phyloP scores from a whole-genome alignment of 2,888 invertebrate species.

The Cordilura impudica region DNA sequence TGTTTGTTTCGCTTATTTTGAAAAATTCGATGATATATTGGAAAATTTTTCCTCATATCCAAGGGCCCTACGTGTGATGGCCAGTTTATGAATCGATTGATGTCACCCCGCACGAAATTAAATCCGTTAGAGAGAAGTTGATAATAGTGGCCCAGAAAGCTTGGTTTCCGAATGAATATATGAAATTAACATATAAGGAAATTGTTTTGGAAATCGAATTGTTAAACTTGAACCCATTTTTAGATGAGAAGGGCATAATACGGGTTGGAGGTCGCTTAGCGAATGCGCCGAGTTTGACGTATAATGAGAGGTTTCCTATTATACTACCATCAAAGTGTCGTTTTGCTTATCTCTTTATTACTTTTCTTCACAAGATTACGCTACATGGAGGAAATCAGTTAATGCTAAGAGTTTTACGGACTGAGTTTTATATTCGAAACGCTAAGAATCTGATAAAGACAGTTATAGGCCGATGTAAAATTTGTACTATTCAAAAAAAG shows the following conservation, averaged over 20 bases:
- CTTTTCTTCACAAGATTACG: too few relatives aligned
- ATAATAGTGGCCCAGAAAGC: neutral
- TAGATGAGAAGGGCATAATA: neutral
- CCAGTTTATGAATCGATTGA: neutral
- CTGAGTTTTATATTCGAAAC: constrained; percentile 12
- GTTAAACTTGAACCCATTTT: constrained; percentile 7
- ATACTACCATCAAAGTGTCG: too few relatives aligned
- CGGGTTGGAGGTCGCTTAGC: constrained; percentile 2
- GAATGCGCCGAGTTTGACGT: neutral
- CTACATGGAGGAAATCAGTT: too few relatives aligned
- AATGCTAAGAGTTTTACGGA: neutral
- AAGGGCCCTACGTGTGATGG: neutral
- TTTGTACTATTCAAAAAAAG: neutral
- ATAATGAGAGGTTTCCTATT: constrained; percentile 4
- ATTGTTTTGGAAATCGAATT: neutral
- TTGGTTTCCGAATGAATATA: neutral
- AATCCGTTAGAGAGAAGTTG: neutral
- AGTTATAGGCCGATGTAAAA: neutral
- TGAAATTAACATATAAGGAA: neutral
- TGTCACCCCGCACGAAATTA: neutral
- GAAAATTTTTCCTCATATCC: neutral
- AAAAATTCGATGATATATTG: neutral
- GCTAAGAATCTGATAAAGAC: constrained; percentile 10
- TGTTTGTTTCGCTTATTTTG: neutral
- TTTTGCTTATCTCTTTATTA: too few relatives aligned